phyloP scores from a whole-genome alignment of 1,140 invertebrate genomes.

The Ooceraea biroi region DNA sequence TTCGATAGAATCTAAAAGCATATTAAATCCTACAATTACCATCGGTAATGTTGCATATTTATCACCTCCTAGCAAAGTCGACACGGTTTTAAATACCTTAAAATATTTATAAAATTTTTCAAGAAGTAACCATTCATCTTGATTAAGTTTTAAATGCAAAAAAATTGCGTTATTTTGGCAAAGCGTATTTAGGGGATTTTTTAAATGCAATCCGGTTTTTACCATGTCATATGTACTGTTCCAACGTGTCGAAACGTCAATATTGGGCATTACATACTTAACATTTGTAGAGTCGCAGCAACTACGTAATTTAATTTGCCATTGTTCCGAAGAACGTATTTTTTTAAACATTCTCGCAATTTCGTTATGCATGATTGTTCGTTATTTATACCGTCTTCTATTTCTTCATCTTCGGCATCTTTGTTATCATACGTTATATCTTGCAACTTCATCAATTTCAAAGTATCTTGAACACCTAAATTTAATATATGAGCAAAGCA shows the following conservation, averaged over 20 bases:
- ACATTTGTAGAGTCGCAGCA: constrained; percentile 20
- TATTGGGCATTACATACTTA: constrained; percentile 30
- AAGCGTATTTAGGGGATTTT: constrained; percentile 78
- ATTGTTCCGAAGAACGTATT: constrained; percentile 29
- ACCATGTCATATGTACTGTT: constrained; percentile 42
- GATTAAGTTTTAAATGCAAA: constrained; percentile 22
- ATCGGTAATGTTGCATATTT: constrained; percentile 61
- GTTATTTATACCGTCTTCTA: not conserved
- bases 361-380: constrained; percentile 7
- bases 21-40: constrained; percentile 71
- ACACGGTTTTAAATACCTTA: constrained; percentile 47
- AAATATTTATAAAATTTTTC: constrained; percentile 46
- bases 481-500: constrained; percentile 49
- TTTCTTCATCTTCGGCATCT: constrained; percentile 15
- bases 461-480: constrained; percentile 49
- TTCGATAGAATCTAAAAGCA: constrained; percentile 79
- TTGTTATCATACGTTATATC: constrained; percentile 2
- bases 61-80: constrained; percentile 52
- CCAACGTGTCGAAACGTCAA: constrained; percentile 33
- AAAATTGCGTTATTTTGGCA: constrained; percentile 44
- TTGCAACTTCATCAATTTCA: constrained; percentile 36
- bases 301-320: constrained; percentile 31
- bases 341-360: constrained; percentile 33
- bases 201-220: constrained; percentile 54
- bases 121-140: constrained; percentile 52